These are phyloP conservation scores for Agriotes lineatus DNA, from an alignment of 2,888 invertebrate species.

Conservation along the genomic window DNA sequence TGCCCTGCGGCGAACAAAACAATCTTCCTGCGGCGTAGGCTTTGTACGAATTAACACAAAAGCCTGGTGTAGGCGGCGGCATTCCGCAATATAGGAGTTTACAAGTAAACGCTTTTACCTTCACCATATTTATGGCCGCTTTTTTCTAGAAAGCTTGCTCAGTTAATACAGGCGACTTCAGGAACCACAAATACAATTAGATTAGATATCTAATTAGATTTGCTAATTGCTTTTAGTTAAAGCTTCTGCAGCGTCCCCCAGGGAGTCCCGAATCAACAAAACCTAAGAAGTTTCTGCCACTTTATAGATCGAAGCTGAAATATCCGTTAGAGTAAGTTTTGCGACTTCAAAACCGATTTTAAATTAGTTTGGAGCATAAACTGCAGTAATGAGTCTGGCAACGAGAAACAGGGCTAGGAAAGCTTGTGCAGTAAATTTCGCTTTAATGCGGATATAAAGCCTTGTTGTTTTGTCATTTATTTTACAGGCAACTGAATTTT, in stretches of 20 bases:
- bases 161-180: neutral
- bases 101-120: conserved; percentile 29
- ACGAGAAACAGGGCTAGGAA: neutral
- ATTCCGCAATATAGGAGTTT: neutral
- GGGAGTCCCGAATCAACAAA: neutral
- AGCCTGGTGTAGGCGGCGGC: neutral
- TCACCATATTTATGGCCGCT: conserved; percentile 13
- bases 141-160: neutral
- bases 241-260: neutral
- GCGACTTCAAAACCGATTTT: neutral
- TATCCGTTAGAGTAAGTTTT: neutral
- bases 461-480: neutral
- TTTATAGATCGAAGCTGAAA: no score
- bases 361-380: no score
- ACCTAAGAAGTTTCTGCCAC: no score
- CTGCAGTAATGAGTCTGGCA: no score
- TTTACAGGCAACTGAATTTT: neutral
- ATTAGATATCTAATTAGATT: neutral
- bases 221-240: neutral
- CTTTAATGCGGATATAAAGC: neutral
- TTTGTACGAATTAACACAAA: neutral
- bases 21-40: neutral
- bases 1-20: no score
- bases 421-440: neutral
- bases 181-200: neutral